These are phyloP conservation scores for Cardinalis cardinalis DNA, from an alignment of 2,113 vertebrate genomes.

Conservation along the genomic window DNA sequence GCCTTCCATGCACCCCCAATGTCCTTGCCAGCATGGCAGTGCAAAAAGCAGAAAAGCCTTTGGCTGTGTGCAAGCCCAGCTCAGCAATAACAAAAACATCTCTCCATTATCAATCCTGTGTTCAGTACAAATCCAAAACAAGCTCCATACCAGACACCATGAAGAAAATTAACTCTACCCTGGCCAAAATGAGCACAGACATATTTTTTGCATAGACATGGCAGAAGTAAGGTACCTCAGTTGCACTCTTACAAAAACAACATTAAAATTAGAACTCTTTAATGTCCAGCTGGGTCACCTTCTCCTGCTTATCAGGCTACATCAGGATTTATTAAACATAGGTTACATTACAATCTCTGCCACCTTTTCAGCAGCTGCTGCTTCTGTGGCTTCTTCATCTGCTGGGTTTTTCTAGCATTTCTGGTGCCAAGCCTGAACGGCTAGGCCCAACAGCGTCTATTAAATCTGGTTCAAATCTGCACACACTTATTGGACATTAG, in stretches of 20 bases:
- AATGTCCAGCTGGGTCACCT: neutral
- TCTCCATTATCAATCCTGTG: neutral
- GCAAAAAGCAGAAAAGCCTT: neutral
- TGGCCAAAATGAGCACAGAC: neutral
- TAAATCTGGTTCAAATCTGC: neutral
- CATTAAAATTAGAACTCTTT: neutral
- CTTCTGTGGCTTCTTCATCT: neutral
- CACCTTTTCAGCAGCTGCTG: neutral
- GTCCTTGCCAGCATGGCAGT: fast-evolving
- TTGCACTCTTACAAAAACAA: neutral
- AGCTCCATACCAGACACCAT: neutral
- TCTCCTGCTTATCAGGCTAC: neutral
- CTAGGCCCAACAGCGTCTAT: neutral
- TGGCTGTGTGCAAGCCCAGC: neutral
- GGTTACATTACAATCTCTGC: neutral
- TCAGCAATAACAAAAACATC: neutral
- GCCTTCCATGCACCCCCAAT: fast-evolving
- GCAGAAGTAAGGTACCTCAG: neutral
- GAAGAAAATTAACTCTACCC: neutral
- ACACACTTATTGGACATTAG: neutral
- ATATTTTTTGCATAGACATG: neutral
- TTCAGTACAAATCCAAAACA: neutral
- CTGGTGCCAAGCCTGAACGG: neutral
- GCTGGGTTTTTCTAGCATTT: neutral
- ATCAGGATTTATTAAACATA: neutral